Evolutionary conservation across 2,797 vertebrate genomes (phyloP).

Genomic region (Micropoecilia bifurca): DNA sequence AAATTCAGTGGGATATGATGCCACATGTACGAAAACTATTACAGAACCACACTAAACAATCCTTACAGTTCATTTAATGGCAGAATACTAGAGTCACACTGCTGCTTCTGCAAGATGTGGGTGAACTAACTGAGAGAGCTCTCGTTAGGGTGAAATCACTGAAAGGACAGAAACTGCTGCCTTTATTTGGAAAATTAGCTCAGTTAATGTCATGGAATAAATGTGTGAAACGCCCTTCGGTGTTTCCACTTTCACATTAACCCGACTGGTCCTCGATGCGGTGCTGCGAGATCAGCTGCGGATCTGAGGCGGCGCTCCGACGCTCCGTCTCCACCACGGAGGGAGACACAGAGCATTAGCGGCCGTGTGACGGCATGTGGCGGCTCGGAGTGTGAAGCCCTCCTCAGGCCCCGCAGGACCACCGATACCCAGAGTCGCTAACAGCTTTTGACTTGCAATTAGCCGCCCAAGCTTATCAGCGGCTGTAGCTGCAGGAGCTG

Average conservation of each 20-base stretch:
- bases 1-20: not conserved
- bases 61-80: not conserved
- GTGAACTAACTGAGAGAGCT: constrained; percentile 7
- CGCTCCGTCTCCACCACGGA: constrained; percentile 63
- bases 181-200: constrained; percentile 42
- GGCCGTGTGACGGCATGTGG: constrained; percentile 51
- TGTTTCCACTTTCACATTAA: constrained; percentile 57
- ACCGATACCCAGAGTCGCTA: constrained; percentile 71
- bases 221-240: constrained; percentile 40
- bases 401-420: constrained; percentile 64
- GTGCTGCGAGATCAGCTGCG: constrained; percentile 21
- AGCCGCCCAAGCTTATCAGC: constrained; percentile 79
- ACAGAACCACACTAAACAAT: not conserved
- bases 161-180: constrained; percentile 37
- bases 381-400: constrained; percentile 63
- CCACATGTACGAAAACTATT: not conserved
- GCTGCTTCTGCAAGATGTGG: not conserved
- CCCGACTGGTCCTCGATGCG: constrained; percentile 17
- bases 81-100: not conserved
- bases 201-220: constrained; percentile 52
- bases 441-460: constrained; percentile 82
- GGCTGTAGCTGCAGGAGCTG: constrained; percentile 60
- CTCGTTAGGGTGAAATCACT: constrained; percentile 11
- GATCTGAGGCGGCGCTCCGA: constrained; percentile 29
- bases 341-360: constrained; percentile 76